Base-by-base conservation (phyloP, 2,113 vertebrate species). In the Tupaia tana region DNA sequence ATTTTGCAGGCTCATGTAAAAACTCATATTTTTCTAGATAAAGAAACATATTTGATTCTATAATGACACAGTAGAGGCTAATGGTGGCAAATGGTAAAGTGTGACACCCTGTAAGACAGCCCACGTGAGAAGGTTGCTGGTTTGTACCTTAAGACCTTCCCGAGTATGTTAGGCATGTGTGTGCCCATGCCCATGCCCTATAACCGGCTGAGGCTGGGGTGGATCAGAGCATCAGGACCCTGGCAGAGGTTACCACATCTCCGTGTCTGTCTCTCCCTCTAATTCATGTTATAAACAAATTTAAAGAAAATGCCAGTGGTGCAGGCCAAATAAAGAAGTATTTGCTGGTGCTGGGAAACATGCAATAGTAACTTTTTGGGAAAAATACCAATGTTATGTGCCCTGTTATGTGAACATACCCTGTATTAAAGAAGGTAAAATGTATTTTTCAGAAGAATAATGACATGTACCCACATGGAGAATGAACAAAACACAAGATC, bases 401-500 rank as follows among this genome's bases (percentile, higher is more conserved):
- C 90, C 66, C n/a, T 86, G 34, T 43, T 96, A 71, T 15, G 15
- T 8, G 78, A 19, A 75, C 13, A 59, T 16, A 61, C 6, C 59
- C 19, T 69, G 59, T 31, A 79, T 15, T 12, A 81, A 78, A 27
- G 27, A 61, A 95, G 61, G n/a, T 59, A 80, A 86, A 94, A 79
- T 43, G 1, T 19, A 67, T 27, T 94, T 86, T 94, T 78, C 59
- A 67, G 56, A 83, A 89, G 34, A 93, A 74, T 71, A 61, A 81
- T 59, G 13, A 92, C 70, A 71, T 0, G 9, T 11, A 92, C 61
- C 59, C 4, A 84, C 16, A 75, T 1, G 58, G 4, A 86, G 3
- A 54, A 82, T 29, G 67, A 93, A 89, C 29, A 80, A 93, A 95
- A 95, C 2, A 10, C 56, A 70, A 73, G 9, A 71, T 83, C n/a